Conservation (phyloP, 2,888 invertebrate species). For the Dione vanillae region DNA sequence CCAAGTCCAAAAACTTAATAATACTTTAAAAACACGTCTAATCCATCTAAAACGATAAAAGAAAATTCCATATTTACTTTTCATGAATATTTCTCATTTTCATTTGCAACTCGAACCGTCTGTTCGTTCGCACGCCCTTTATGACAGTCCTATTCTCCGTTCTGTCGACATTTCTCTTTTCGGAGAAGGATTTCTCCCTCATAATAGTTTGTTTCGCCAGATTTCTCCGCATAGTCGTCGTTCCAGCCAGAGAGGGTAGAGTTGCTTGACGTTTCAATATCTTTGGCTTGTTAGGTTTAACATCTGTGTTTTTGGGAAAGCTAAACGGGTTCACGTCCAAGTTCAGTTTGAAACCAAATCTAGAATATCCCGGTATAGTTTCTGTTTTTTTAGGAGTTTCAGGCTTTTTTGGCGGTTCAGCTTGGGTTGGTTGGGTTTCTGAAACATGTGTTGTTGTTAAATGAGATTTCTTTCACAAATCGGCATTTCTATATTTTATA, state of each 20-base stretch:
- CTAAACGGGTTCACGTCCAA: constrained; percentile 72
- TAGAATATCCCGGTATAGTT: constrained; percentile 67
- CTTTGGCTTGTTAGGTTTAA: constrained; percentile 51
- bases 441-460: constrained; percentile 36
- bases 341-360: constrained; percentile 80
- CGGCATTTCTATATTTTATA: too few relatives aligned
- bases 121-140: constrained; percentile 88
- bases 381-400: constrained; percentile 53
- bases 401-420: constrained; percentile 33
- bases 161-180: constrained; percentile 61
- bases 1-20: not conserved
- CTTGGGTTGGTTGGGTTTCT: constrained; percentile 47
- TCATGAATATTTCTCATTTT: constrained; percentile 80
- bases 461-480: too few relatives aligned
- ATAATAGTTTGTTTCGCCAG: constrained; percentile 65
- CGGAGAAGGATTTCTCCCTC: constrained; percentile 70
- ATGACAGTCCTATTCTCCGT: constrained; percentile 78
- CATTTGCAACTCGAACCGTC: constrained; percentile 90
- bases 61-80: not conserved
- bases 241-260: constrained; percentile 61
- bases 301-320: constrained; percentile 53
- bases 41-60: not conserved
- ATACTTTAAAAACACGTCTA: not conserved
- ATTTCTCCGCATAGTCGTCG: constrained; percentile 57
- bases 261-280: constrained; percentile 49